Percentiles rank a stretch among this genome's conserved stretches.
Conservation (phyloP, 2,888 invertebrate species). For the Sclerodermus sp. region DNA sequence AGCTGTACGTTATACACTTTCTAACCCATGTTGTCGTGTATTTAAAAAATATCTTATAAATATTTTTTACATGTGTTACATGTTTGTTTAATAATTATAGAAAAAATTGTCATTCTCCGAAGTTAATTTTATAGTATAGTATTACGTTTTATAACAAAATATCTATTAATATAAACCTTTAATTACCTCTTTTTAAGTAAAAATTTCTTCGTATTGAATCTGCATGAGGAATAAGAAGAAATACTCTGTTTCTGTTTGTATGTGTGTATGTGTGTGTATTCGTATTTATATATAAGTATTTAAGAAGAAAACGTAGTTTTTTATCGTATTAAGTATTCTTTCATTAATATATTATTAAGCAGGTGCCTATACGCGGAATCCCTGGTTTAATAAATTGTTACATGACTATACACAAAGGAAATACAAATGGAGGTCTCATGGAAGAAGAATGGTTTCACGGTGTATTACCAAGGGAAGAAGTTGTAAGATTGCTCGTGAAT, state of each 20-base stretch:
- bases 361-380: slow-evolving; percentile 47
- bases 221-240: no score
- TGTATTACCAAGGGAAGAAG: slow-evolving; percentile 92
- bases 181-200: no score
- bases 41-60: no score
- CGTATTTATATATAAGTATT: no score
- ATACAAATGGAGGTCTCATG: slow-evolving; percentile 70
- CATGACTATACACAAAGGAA: slow-evolving; percentile 53
- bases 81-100: background rate
- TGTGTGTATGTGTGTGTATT: no score
- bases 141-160: no score
- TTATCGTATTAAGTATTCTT: no score
- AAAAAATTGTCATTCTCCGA: background rate
- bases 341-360: background rate
- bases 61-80: no score
- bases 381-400: slow-evolving; percentile 38
- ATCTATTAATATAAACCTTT: no score
- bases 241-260: no score
- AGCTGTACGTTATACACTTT: slow-evolving; percentile 45
- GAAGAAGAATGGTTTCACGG: slow-evolving; percentile 99
- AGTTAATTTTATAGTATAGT: background rate
- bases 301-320: no score
- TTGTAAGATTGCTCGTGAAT: slow-evolving; percentile 83
- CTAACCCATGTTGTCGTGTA: background rate
- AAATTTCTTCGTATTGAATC: background rate